These are phyloP conservation scores for Brachionus rotundiformis DNA, from an alignment of 1,140 invertebrate species.

Conservation along the genomic window DNA sequence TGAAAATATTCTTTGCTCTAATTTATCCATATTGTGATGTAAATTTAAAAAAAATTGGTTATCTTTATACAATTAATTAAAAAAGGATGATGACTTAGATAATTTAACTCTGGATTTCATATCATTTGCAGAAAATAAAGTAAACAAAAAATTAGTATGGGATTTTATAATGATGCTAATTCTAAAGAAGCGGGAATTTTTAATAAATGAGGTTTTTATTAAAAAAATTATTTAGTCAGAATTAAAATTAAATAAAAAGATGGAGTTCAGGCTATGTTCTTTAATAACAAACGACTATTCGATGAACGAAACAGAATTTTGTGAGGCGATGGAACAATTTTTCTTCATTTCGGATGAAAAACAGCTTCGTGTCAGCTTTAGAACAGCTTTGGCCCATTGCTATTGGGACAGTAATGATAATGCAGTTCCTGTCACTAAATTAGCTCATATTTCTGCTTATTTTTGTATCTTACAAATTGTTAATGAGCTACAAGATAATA, in stretches of 20 bases:
- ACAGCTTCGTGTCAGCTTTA: slow-evolving; percentile 1
- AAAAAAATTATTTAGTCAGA: neutral
- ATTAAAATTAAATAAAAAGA: slow-evolving; percentile 1
- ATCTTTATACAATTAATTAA: neutral
- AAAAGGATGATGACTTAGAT: slow-evolving; percentile 48
- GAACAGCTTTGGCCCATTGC: slow-evolving; percentile 38
- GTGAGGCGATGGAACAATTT: slow-evolving; percentile 44
- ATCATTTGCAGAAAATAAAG: slow-evolving; percentile 44
- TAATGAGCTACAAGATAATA: slow-evolving; percentile 6
- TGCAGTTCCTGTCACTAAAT: slow-evolving; percentile 10
- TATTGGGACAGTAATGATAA: slow-evolving; percentile 33
- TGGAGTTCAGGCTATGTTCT: slow-evolving; percentile 36
- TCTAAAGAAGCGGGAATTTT: slow-evolving; percentile 21
- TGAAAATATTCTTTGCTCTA: slow-evolving; percentile 42
- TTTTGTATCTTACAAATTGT: slow-evolving; percentile 45
- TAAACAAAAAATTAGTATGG: slow-evolving; percentile 50
- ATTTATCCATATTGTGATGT: slow-evolving; percentile 48
- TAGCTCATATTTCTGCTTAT: slow-evolving; percentile 42
- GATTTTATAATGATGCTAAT: slow-evolving; percentile 44
- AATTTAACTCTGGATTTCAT: slow-evolving; percentile 34
- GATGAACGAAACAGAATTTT: slow-evolving; percentile 43
- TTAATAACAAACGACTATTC: slow-evolving; percentile 15
- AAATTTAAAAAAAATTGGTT: neutral
- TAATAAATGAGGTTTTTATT: slow-evolving; percentile 34
- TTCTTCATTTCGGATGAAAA: slow-evolving; percentile 45